Base-by-base conservation (phyloP, 1,140 invertebrate species). In the Manduca sexta region DNA sequence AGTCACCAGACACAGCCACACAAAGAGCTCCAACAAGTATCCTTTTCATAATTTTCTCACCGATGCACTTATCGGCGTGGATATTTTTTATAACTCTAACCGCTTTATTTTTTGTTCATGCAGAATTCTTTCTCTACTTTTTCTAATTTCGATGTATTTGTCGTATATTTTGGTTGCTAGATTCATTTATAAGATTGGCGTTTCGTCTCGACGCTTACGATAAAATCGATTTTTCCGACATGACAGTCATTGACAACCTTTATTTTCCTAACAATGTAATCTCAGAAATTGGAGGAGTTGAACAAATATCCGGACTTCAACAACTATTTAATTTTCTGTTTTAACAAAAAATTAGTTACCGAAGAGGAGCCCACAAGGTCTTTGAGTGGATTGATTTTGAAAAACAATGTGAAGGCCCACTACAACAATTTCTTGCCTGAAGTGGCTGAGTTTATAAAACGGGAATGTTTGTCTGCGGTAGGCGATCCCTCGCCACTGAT, bases 271-370 rank as follows among this genome's bases (percentile, higher is more conserved):
- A 88, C 69, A 78, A 71, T 71, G 64, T 76, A 68, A 63, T 75
- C 59, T 50, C 86, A 99, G 96, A 98, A 98, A 96, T 90, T 99
- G 79, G 97, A 99, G 90, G 96, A 99, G 88, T 88, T 99, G 52
- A 99, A 99, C 78, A 97, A 95, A 82, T 98, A 96, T 88, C 97
- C 97, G 60, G 97, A 99, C 80, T 99, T 99, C 86, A 99, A 99
- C 86, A 99, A 98, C 77, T 99, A 99, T 87, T 89, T 99, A 60
- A 98, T 99, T 75, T 99, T 97, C 88, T n/a, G 97, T 99, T 62
- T 88, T 99, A 53, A 98, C 97, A 38, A 97, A n/a, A n/a, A 99
- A 90, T 86, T 99, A 51, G 94, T 92, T 64, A 90, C 92, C 51
- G 95, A 98, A 92, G 96, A 99, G 91, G 97, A 98, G 84, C 94